Percentiles rank a stretch among this genome's conserved stretches.
These are phyloP conservation scores for Anthopleura sola DNA, from an alignment of 64 coral and sea anemone genomes.

Conservation along the genomic window DNA sequence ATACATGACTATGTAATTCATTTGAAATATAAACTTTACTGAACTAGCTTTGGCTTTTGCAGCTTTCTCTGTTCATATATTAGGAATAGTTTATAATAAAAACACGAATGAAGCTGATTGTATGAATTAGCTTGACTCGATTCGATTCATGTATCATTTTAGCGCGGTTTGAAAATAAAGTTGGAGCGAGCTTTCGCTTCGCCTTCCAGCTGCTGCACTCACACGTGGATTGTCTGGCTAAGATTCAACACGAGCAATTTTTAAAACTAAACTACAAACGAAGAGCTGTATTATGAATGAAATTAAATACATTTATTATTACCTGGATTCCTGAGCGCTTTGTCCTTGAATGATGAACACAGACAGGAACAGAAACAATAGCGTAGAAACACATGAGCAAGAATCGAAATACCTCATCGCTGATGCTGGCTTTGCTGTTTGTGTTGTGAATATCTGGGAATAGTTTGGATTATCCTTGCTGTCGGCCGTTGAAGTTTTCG, in stretches of 20 bases:
- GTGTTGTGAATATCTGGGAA: not conserved
- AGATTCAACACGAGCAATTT: no score
- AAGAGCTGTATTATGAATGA: not conserved
- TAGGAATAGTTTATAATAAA: no score
- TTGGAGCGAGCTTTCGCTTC: no score
- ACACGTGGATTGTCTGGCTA: not conserved
- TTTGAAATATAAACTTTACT: no score
- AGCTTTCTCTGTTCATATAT: no score
- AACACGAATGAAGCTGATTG: no score
- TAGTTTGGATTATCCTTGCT: not conserved
- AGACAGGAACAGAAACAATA: not conserved
- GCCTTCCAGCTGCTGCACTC: not conserved
- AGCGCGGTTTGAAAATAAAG: no score
- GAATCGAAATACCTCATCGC: not conserved
- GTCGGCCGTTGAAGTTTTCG: not conserved
- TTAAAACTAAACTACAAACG: not conserved
- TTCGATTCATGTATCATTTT: no score
- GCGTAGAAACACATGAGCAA: not conserved
- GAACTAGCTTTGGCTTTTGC: no score
- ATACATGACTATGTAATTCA: no score
- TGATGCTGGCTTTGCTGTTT: not conserved
- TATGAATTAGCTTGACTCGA: no score
- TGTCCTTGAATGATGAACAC: not conserved
- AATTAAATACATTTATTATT: not conserved
- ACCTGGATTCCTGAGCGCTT: not conserved